Evolutionary conservation across 2,888 invertebrate species (phyloP), one percentile per base, ranked within the genome.

Genomic region (Hoplodrina ambigua): DNA sequence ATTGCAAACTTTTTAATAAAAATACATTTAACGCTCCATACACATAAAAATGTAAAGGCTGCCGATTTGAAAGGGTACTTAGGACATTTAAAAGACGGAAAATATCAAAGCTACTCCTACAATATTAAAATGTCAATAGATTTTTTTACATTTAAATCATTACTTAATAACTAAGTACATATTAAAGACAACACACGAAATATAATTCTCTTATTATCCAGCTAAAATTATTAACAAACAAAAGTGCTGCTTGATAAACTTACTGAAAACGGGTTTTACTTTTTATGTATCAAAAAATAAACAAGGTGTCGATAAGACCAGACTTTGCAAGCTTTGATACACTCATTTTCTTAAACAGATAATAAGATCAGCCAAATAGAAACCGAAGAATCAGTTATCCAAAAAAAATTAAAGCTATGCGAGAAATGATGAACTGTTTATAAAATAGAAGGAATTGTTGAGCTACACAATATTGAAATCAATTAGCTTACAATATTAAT

Each of bases 11-110:
- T 61, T 62, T 37, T 0, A 19, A 72, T 17, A 61, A 57, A 69
- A 49, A 33, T 57, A 44, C 49, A 53, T 61, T 67, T 37, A 52
- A 67, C 10, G 11, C 50, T 55, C 37, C 8, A 37, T 37, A 25
- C 33, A 15, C 52, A 56, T 52, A 52, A 68, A 30, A 60, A 52
- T 25, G 58, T 44, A 68, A 75, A 74, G 10, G 70, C 62, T 70
- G 74, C 62, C 58, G 57, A 57, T 75, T 37, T 10, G 4, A 68
- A 69, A 60, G 41, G 6, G 7, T 53, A 53, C 57, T 50, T 44
- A 44, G 15, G 8, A 53, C 25, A 50, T 52, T 56, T 52, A 74
- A 11, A 57, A 46, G 4, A 30, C 37, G 46, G 6, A 41, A 75
- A 20, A 20, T 5, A 30, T 20, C 2, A 19, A 50, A 54, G 11